phyloP scores from a whole-genome alignment of 2,888 invertebrate genomes.

The Achlya flavicornis region DNA sequence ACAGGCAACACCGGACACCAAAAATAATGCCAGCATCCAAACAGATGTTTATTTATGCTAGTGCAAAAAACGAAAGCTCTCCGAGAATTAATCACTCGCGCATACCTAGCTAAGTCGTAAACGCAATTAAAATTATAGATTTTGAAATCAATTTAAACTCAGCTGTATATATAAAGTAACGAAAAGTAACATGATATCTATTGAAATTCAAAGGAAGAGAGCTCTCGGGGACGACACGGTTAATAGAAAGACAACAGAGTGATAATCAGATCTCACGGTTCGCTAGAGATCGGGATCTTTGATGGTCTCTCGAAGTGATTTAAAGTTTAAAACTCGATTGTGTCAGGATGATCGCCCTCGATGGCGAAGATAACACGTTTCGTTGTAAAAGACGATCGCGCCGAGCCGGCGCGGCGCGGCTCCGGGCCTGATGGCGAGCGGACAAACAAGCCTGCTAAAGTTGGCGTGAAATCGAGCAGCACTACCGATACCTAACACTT shows the following conservation, averaged over 20 bases:
- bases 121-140: slow-evolving; percentile 18
- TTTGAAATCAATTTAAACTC: slow-evolving; percentile 49
- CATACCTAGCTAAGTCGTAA: slow-evolving; percentile 1
- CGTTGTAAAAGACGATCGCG: slow-evolving; percentile 28
- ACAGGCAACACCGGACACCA: slow-evolving; percentile 33
- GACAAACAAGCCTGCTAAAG: slow-evolving; percentile 48
- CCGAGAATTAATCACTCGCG: background rate
- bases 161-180: slow-evolving; percentile 38
- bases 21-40: slow-evolving; percentile 30
- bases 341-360: slow-evolving; percentile 39
- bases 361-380: slow-evolving; percentile 36
- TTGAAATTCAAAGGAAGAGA: slow-evolving; percentile 46
- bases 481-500: slow-evolving; percentile 33
- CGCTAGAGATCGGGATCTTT: slow-evolving; percentile 37
- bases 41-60: slow-evolving; percentile 6
- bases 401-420: background rate
- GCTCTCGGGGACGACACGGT: slow-evolving; percentile 31
- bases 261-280: slow-evolving; percentile 51
- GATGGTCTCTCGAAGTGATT: slow-evolving; percentile 54
- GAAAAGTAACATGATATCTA: slow-evolving; percentile 54
- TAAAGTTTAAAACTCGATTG: slow-evolving; percentile 53
- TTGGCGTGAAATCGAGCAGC: slow-evolving; percentile 54
- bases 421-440: slow-evolving; percentile 18
- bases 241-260: slow-evolving; percentile 66
- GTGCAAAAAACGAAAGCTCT: background rate